Percentiles rank a stretch among this genome's conserved stretches.
Conservation (phyloP, 2,797 vertebrate species). For the Pachyuromys duprasi region DNA sequence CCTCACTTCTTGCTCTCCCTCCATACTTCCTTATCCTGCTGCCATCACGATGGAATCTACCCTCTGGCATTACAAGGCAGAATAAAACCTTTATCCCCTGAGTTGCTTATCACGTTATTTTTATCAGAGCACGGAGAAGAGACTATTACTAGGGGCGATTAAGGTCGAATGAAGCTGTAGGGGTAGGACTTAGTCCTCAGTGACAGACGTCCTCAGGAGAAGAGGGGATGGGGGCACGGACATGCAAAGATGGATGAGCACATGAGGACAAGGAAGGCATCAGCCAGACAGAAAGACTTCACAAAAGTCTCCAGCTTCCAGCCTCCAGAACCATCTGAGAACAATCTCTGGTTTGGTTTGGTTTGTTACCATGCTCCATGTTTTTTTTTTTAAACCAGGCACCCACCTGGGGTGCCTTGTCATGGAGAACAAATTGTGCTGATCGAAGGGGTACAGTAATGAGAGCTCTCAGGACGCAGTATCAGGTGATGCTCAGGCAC, state of each 20-base stretch:
- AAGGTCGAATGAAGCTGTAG: not conserved
- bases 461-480: not conserved
- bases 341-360: not conserved
- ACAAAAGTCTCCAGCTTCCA: not conserved
- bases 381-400: not conserved
- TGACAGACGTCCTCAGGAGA: not conserved
- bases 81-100: not conserved
- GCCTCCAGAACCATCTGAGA: not conserved
- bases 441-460: not conserved
- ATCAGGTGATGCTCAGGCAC: not conserved
- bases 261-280: accelerated
- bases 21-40: not conserved
- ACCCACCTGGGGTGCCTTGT: accelerated
- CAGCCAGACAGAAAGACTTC: not conserved
- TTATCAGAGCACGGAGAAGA: not conserved
- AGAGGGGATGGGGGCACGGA: not conserved
- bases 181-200: not conserved
- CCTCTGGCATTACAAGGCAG: not conserved
- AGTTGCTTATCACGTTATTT: not conserved
- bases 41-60: not conserved
- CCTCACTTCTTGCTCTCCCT: not conserved
- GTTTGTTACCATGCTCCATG: too few species aligned
- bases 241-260: not conserved
- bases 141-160: not conserved
- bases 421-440: not conserved